Conservation (phyloP, 2,113 vertebrate species). For the Clinocottus analis region DNA sequence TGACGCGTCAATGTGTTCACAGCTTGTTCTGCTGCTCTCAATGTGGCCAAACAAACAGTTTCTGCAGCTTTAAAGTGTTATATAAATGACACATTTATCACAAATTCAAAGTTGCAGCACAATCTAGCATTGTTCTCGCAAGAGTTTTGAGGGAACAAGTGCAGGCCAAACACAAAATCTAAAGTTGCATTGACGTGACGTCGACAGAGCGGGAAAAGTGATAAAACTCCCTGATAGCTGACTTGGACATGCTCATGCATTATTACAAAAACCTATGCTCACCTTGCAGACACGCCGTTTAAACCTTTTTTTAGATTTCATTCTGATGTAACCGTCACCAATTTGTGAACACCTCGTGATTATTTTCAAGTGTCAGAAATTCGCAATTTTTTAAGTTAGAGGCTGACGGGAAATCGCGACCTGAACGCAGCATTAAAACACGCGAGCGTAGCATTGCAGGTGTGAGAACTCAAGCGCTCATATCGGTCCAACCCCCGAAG, state of each 20-base stretch:
- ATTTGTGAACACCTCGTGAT: no score
- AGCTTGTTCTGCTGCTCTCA: no score
- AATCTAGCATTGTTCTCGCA: background rate
- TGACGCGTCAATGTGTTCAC: background rate
- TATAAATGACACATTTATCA: background rate
- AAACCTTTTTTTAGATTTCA: background rate
- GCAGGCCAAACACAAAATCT: background rate
- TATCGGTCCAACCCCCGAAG: conserved; percentile 32
- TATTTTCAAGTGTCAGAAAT: no score
- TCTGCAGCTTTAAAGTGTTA: background rate
- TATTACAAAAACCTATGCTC: background rate
- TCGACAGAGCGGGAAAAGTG: background rate
- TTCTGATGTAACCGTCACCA: background rate
- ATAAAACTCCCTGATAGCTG: background rate
- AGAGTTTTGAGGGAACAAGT: no score
- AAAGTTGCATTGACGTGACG: background rate
- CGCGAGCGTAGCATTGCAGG: background rate
- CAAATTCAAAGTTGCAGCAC: background rate
- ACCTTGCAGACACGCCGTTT: background rate
- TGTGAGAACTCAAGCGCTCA: background rate
- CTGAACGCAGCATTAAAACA: background rate
- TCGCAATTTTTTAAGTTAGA: no score
- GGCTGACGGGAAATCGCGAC: no score
- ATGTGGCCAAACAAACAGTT: background rate
- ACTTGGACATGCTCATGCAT: background rate